Base-by-base conservation (phyloP, 2,113 vertebrate genomes). In the Ictalurus punctatus region DNA sequence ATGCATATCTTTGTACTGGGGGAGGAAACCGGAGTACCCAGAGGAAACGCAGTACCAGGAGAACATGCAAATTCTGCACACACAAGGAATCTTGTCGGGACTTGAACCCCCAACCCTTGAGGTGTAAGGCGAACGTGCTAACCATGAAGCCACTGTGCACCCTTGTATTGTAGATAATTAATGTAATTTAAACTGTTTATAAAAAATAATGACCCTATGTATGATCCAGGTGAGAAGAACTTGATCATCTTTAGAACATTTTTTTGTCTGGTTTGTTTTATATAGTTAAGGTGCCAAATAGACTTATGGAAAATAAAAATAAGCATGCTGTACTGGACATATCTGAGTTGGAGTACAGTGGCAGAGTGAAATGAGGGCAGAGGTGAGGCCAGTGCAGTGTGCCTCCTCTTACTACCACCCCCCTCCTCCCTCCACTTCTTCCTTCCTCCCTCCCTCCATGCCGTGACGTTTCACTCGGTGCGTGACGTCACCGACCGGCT, bases 401-500 rank as follows among this genome's bases (percentile, higher is more conserved):
- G 21, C 65, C 65, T 17, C 27, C 14, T 19, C 40, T 44, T 44
- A 44, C 40, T 44, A 44, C 40, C 40, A 7, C 67, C 67, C 59
- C 14, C 13, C 27, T 19, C 23, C 44, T 48, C 13, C 6, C 13
- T 2, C 10, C 1, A 1, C 25, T 10, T 6, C 44, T 2, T 13
- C 16, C 12, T 3, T 52, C 3, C 14, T 5, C 3, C 19, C 54
- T 10, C 12, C 30, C 80, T 61, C 25, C 34, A 0, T 23, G 2
- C 3, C 48, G 78, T 89, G 84, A 91, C 88, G 89, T 71, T 80
- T 80, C 40, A 74, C 82, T 83, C 25, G 65, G 63, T 34, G 73
- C 67, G 71, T 92, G 90, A 93, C 92, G 92, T 92, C 84, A 79
- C 65, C 61, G 56, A 67, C 88, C 89, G 91, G 91, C 89, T 90